Base-by-base conservation (phyloP, 2,888 invertebrate genomes). In the Archips crataeganus region DNA sequence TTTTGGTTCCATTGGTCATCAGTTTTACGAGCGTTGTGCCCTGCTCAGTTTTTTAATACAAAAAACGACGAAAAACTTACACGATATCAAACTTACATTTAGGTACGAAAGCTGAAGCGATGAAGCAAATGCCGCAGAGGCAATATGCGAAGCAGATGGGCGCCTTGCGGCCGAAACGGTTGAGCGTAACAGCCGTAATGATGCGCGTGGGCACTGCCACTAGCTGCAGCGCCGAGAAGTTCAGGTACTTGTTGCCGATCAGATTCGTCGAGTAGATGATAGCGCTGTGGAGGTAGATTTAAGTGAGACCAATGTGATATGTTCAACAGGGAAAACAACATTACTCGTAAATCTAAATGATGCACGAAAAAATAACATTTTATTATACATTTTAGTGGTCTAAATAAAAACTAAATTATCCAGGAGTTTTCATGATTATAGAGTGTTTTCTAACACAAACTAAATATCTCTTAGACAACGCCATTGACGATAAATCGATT, bases 251-350 rank as follows among this genome's bases (percentile, higher is more conserved):
- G 88, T 97, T 96, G 23, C 97, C 97, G 54, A 95, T 95, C 64
- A 98, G 91, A 32, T 95, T 95, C n/a, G 97, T 96, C 0, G 97
- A 96, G 90, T 97, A 97, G 76, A 98, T 91, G 51, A 97, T 96
- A 65, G 97, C 90, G 0, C 98, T 98, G 57, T 2, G 23, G 54
- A 54, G 15, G 39, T 5, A 6, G 5, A 5, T 39, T 39, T 5
- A 39, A 6, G 39, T 39, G 39, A 39, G 4, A 45, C 3, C 3
- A 3, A 45, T 45, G 45, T 45, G 11, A 3, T 45, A 10, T 45
- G 6, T 42, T 42, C 42, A 42, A 42, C 42, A 9, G 42, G 9
- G 42, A 42, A 6, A 5, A 13, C 11, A 47, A 47, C 11, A 47
- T 13, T 9, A 42, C 6, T 10, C 10, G 47, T 8, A 13, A 13